Conservation (phyloP, 2,113 vertebrate genomes). For the Myocastor coypus region DNA sequence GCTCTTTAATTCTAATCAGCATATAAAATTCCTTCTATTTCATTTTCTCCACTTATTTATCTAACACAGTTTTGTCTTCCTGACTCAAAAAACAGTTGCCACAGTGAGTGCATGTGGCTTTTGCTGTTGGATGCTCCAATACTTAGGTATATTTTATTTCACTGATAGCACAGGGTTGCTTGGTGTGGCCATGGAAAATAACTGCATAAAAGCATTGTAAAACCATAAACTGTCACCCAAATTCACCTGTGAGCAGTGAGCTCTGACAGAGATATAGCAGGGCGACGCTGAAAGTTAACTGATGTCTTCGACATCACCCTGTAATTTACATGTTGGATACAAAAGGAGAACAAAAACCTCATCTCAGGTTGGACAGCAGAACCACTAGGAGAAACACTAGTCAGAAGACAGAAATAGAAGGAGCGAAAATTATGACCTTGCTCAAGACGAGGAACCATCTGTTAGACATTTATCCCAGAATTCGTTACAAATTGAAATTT, state of each 20-base stretch:
- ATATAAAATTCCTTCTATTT: conserved; percentile 22
- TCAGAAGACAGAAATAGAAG: conserved; percentile 49
- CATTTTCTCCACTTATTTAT: conserved; percentile 28
- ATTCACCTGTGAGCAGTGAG: background rate
- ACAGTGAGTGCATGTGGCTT: background rate
- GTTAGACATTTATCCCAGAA: background rate
- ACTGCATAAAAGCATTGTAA: background rate
- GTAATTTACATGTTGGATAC: background rate
- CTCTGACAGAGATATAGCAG: background rate
- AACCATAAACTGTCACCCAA: background rate
- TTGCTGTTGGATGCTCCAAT: background rate
- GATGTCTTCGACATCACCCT: background rate
- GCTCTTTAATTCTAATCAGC: background rate
- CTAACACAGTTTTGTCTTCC: background rate
- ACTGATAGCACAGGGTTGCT: background rate
- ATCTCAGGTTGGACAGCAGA: background rate
- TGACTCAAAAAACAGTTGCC: background rate
- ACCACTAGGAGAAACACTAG: background rate
- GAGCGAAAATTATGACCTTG: conserved; percentile 22
- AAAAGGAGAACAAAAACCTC: background rate
- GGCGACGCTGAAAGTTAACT: background rate
- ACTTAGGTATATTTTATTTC: background rate
- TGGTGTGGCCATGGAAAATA: background rate
- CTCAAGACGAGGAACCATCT: background rate
- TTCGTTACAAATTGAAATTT: conserved; percentile 42